Conservation (phyloP, 2,797 vertebrate species). For the Fistularia tabacaria region DNA sequence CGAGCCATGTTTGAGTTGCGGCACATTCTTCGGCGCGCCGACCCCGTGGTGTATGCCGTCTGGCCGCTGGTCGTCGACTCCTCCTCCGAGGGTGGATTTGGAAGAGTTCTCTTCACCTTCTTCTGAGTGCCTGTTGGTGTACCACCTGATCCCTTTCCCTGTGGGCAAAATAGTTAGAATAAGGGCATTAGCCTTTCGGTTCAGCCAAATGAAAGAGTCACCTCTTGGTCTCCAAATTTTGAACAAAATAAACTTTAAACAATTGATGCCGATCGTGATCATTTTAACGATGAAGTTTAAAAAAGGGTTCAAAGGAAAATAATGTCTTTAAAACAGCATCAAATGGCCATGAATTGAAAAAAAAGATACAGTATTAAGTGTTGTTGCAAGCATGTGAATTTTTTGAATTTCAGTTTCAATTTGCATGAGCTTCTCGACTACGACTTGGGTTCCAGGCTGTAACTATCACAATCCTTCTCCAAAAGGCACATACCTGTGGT, state of each 20-base stretch:
- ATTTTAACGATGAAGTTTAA: no score
- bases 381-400: no score
- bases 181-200: neutral
- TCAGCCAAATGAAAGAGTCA: constrained; percentile 8
- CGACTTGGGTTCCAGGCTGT: constrained; percentile 1
- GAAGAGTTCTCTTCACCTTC: constrained; percentile 97
- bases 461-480: constrained; percentile 15
- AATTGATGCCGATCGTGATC: no score
- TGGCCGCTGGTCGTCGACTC: constrained; percentile 77
- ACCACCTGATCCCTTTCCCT: constrained; percentile 83
- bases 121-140: constrained; percentile 88
- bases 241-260: no score
- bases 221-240: neutral
- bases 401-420: neutral
- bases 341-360: no score
- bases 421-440: neutral
- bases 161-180: constrained; percentile 17
- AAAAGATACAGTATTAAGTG: no score
- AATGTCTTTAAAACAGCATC: no score
- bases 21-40: constrained; percentile 91
- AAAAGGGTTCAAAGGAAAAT: no score
- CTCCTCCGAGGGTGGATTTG: constrained; percentile 96
- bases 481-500: constrained; percentile 13
- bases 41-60: constrained; percentile 82
- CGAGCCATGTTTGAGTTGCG: constrained; percentile 96